Percentiles rank a stretch among this genome's conserved stretches.
Evolutionary conservation across 2,797 vertebrate species (phyloP).

Genomic region (Cygnus olor): DNA sequence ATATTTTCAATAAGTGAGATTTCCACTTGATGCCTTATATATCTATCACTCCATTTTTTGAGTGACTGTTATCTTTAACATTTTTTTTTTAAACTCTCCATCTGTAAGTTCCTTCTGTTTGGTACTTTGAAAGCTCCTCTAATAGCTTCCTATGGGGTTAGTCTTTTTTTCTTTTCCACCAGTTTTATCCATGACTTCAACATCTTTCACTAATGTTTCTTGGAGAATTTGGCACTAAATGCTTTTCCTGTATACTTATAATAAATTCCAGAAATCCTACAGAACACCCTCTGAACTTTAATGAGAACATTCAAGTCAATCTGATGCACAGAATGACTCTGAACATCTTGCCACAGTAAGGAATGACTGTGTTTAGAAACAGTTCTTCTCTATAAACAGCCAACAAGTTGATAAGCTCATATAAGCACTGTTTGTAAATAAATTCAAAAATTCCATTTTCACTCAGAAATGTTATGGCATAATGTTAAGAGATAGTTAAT

Average conservation of each 20-base stretch:
- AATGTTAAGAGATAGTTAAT: not conserved
- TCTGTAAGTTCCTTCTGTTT: not conserved
- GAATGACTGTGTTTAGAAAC: not conserved
- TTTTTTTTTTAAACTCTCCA: not conserved
- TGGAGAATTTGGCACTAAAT: not conserved
- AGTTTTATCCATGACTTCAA: not conserved
- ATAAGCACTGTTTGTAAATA: not conserved
- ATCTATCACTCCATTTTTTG: not conserved
- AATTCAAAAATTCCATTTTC: rapidly evolving
- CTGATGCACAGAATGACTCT: not conserved
- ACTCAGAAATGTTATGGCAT: not conserved
- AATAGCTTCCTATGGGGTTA: not conserved
- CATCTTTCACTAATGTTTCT: not conserved
- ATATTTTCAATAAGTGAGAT: not conserved
- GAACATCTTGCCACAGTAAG: not conserved
- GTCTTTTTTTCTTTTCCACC: not conserved
- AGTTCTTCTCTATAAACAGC: not conserved
- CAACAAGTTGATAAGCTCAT: not conserved
- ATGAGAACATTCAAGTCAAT: not conserved
- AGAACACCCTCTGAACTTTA: not conserved
- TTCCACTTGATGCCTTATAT: not conserved
- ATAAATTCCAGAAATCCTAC: not conserved
- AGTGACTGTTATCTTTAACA: not conserved
- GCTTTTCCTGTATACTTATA: not conserved
- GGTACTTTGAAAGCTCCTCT: not conserved